phyloP scores from a whole-genome alignment of 2,113 vertebrate species.

The Oplegnathus fasciatus region DNA sequence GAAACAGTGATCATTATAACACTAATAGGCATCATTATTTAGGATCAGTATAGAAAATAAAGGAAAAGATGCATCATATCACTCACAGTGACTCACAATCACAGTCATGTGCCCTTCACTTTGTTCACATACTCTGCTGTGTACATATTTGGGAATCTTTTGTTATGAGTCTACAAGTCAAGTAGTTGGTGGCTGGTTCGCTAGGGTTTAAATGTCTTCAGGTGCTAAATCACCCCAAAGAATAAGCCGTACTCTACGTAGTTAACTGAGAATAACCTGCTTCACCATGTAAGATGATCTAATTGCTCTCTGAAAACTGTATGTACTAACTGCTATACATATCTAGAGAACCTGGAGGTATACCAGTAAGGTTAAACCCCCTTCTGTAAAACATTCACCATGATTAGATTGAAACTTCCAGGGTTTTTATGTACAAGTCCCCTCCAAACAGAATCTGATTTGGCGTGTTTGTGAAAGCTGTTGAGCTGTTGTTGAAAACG shows the following conservation, averaged over 20 bases:
- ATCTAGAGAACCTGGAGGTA: conserved; percentile 15
- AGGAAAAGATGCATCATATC: neutral
- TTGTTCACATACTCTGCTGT: neutral
- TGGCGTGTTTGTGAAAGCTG: conserved; percentile 16
- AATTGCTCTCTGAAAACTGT: conserved; percentile 35
- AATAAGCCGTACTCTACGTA: neutral
- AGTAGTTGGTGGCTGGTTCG: neutral
- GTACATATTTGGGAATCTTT: conserved; percentile 6
- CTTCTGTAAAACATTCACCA: conserved; percentile 29
- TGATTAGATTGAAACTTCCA: conserved; percentile 14
- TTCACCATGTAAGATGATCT: conserved; percentile 34
- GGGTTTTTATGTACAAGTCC: neutral
- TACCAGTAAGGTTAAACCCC: conserved; percentile 14
- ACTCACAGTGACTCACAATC: neutral
- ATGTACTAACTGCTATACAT: conserved; percentile 3
- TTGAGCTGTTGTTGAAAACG: conserved; percentile 11
- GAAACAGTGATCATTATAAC: conserved; percentile 14
- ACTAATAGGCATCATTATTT: neutral
- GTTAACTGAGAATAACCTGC: conserved; percentile 29
- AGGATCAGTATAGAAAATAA: conserved; percentile 1
- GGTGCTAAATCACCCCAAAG: neutral
- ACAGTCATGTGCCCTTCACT: neutral
- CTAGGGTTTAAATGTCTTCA: conserved; percentile 1
- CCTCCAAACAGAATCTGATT: conserved; percentile 13
- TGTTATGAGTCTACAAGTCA: neutral